Conservation (phyloP, 2,797 vertebrate species). For the Enteromius argenteus region DNA sequence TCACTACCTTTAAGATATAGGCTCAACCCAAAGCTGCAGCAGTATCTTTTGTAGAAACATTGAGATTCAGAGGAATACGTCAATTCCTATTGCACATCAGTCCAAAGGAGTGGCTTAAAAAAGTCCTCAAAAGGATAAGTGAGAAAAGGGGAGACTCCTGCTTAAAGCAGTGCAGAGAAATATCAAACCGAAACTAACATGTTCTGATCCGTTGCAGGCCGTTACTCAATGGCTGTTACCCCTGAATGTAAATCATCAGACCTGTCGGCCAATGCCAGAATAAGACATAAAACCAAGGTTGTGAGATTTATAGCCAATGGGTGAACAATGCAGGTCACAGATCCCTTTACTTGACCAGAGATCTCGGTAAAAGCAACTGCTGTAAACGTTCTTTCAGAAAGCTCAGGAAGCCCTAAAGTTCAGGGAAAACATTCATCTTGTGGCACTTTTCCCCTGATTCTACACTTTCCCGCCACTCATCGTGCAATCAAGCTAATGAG, state of each 20-base stretch:
- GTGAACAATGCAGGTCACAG: constrained; percentile 41
- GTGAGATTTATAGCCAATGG: constrained; percentile 34
- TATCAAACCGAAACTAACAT: neutral
- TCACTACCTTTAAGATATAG: constrained; percentile 48
- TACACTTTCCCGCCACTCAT: constrained; percentile 5
- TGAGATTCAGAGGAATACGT: constrained; percentile 44
- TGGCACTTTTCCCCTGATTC: constrained; percentile 34
- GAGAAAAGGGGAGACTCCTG: constrained; percentile 15
- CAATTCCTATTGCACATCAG: constrained; percentile 56
- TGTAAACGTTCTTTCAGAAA: constrained; percentile 9
- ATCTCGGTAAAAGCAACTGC: constrained; percentile 16
- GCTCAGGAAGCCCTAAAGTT: constrained; percentile 38
- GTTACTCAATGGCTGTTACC: constrained; percentile 21
- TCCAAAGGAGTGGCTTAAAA: constrained; percentile 53
- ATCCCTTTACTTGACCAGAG: constrained; percentile 18
- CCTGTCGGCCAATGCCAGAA: constrained; percentile 3
- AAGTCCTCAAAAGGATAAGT: constrained; percentile 33
- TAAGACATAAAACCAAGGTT: constrained; percentile 42
- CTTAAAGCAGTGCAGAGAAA: constrained; percentile 1
- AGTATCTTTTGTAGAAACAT: constrained; percentile 39
- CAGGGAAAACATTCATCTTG: constrained; percentile 43
- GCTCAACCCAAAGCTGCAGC: constrained; percentile 36
- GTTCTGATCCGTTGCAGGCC: constrained; percentile 13
- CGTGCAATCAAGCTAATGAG: constrained; percentile 38
- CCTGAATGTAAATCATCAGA: constrained; percentile 29